Evolutionary conservation across 2,888 invertebrate genomes (phyloP), one percentile per base, ranked within the genome.

Genomic region (Hypselothyrea guttata): DNA sequence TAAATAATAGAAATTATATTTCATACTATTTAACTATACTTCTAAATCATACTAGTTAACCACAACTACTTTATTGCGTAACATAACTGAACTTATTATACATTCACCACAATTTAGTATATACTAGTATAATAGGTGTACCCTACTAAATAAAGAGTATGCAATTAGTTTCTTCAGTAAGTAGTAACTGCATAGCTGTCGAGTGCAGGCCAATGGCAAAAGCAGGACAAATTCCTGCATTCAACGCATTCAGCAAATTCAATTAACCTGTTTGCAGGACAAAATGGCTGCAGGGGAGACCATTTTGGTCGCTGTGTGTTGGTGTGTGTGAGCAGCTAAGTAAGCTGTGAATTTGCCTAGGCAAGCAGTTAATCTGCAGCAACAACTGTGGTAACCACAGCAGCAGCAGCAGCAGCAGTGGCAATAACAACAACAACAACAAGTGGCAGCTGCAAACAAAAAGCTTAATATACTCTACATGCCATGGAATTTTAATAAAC

Each of bases 201-300:
- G 38, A 3, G 22, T 4, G 3, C 4, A 2, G 35, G 8, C 2
- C 7, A 8, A 13, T 15, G 18, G 18, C 7, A 4, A 13, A 7
- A 7, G 37, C 18, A 4, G 12, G 13, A 7, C 33, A 34, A 7
- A 35, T 12, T 34, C 35, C 15, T 38, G 40, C 45, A 44, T 37
- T 47, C 52, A 56, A 54, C 63, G 38, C 71, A 78, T 66, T 71
- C 53, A 57, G 63, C 44, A 78, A 82, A 77, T 61, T 69, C 76
- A 77, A 82, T 77, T 82, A 75, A 78, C 72, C 59, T 78, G 75
- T 64, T 78, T 82, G 72, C 47, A 38, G 67, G 37, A 58, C 51
- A 37, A 55, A 55, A 5, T 38, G 54, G 54, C 54, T 37, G 11
- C 16, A 38, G 63, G 44, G 40, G n/a, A 4, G 8, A 9, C 22